Evolutionary conservation across 2,797 vertebrate genomes (phyloP), one percentile per base, ranked within the genome.

Genomic region (Lagocephalus sceleratus): DNA sequence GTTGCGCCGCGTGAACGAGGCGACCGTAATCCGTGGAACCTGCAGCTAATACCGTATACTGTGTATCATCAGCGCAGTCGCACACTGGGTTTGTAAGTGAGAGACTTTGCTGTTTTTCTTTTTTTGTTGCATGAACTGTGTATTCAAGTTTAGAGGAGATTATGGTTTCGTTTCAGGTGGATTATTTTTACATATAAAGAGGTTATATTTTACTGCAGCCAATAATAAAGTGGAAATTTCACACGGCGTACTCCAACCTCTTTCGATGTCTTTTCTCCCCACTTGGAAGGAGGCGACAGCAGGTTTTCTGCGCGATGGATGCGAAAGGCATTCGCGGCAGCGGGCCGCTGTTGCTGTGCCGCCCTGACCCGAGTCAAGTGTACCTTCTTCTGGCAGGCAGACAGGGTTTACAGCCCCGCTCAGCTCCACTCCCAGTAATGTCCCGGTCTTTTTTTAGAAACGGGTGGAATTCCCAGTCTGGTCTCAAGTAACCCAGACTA

Each of bases 391-490:
- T 77, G 77, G 78, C 68, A 50, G 43, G 39, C 63, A 23, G 58
- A 61, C 23, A 69, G 58, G 64, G 68, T 51, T 61, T 60, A 20
- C 67, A 21, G 29, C 20, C 66, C 44, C 17, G 1, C 25, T 17
- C 57, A 52, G 61, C 68, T 60, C 72, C 63, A n/a, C 72, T 57
- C 63, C 68, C 47, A 85, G 76, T 66, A 80, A 85, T 85, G 79
- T 69, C 22, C 79, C 65, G 47, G 52, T 80, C 83, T 79, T 63
- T 49, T 84, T 88, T 88, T 88, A 87, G 87, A 82, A 66, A 54
- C 68, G 22, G 16, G 44, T 58, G 63, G 67, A 78, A 79, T 81
- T 78, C 69, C 68, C 69, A 45, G 54, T 63, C 51, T 6, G 0
- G 59, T 83, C 73, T 86, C 78, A 76, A 66, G 60, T 87, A 57